A percentile compares a stretch with the other conserved stretches of the same genome.
Conservation (phyloP, 2,113 vertebrate genomes). For the Mystacornis crossleyi region DNA sequence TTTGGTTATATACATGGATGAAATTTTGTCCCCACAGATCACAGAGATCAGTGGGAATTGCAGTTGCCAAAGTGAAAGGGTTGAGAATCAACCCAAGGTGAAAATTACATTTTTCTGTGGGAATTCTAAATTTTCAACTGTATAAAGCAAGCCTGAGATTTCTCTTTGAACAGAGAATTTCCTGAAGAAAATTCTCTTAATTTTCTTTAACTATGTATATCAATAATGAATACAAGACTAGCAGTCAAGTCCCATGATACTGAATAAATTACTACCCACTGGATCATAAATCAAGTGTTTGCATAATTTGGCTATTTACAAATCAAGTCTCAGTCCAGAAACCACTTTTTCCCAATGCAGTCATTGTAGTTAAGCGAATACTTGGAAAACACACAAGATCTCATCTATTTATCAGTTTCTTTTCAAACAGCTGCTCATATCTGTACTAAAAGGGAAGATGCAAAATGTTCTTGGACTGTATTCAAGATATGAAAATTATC, state of each 20-base stretch:
- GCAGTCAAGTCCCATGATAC: conserved; percentile 1
- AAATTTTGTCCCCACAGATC: not conserved
- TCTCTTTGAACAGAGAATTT: not conserved
- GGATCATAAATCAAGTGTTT: conserved; percentile 57
- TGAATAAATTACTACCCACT: conserved; percentile 37
- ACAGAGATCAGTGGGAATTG: not conserved
- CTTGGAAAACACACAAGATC: conserved; percentile 50
- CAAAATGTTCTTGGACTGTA: conserved; percentile 53
- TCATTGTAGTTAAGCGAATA: conserved; percentile 33
- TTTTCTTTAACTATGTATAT: not conserved
- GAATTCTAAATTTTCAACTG: not conserved
- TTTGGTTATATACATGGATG: not conserved
- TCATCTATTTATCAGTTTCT: conserved; percentile 52
- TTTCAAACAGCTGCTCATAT: conserved; percentile 62
- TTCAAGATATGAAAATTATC: conserved; percentile 47
- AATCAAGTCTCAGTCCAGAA: conserved; percentile 23
- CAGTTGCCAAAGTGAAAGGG: not conserved
- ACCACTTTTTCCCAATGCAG: conserved; percentile 32
- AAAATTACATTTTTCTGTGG: not conserved
- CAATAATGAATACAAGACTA: not conserved
- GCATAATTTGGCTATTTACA: conserved; percentile 52
- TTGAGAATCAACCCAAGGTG: not conserved
- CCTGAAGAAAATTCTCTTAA: not conserved
- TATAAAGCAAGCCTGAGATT: not conserved
- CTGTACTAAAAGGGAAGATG: conserved; percentile 39